Conservation (phyloP, 1,140 invertebrate genomes). For the Carposina sasakii region DNA sequence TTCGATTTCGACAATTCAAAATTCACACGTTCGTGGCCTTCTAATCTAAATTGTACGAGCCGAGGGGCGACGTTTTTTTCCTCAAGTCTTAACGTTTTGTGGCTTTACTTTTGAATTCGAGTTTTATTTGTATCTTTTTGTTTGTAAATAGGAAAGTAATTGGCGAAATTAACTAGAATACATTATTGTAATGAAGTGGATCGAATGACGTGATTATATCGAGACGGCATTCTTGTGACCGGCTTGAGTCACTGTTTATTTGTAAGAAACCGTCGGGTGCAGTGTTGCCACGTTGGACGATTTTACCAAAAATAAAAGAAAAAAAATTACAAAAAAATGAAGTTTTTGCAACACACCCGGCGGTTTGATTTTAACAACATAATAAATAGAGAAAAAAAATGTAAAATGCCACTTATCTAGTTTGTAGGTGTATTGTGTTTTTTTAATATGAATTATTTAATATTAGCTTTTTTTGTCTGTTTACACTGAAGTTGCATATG, state of each 20-base stretch:
- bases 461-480: slow-evolving; percentile 42
- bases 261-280: slow-evolving; percentile 9
- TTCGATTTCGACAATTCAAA: neutral
- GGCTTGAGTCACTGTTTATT: slow-evolving; percentile 26
- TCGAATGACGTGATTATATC: slow-evolving; percentile 13
- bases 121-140: slow-evolving; percentile 15
- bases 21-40: slow-evolving; percentile 24
- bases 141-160: slow-evolving; percentile 34
- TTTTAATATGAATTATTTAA: slow-evolving; percentile 56
- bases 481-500: slow-evolving; percentile 38
- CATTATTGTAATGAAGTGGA: slow-evolving; percentile 16
- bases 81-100: slow-evolving; percentile 31
- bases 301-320: slow-evolving; percentile 7
- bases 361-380: slow-evolving; percentile 20
- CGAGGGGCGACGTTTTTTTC: slow-evolving; percentile 6
- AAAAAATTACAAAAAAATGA: slow-evolving; percentile 13
- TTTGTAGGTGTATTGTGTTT: slow-evolving; percentile 62
- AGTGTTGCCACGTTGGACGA: neutral
- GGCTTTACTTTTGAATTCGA: slow-evolving; percentile 16
- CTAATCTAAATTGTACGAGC: slow-evolving; percentile 16
- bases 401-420: slow-evolving; percentile 54
- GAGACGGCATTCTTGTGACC: slow-evolving; percentile 19
- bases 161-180: slow-evolving; percentile 18
- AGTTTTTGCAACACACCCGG: slow-evolving; percentile 9
- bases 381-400: slow-evolving; percentile 23